Conservation (phyloP, 2,113 vertebrate genomes). For the Oplegnathus fasciatus region DNA sequence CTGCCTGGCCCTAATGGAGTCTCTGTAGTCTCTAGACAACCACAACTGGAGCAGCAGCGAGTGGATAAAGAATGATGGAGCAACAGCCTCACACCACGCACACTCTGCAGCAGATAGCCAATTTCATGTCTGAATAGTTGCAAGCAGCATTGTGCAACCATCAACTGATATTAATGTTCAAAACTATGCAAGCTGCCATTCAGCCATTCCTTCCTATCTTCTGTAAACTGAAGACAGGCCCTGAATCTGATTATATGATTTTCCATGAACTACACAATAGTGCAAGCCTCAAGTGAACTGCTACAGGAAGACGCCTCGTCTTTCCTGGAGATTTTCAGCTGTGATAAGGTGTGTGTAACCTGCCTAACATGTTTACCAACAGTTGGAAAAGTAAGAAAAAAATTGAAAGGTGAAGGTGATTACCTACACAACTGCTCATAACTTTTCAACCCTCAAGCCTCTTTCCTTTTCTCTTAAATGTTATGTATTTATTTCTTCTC, state of each 20-base stretch:
- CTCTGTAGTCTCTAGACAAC: slow-evolving; percentile 39
- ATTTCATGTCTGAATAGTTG: slow-evolving; percentile 29
- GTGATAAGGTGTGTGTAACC: neutral
- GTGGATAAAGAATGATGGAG: slow-evolving; percentile 29
- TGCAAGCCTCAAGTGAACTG: neutral
- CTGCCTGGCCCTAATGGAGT: slow-evolving; percentile 27
- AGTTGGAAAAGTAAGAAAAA: neutral
- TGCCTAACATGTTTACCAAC: neutral
- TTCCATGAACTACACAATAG: slow-evolving; percentile 11
- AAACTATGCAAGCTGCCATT: slow-evolving; percentile 17
- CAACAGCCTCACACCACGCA: slow-evolving; percentile 27
- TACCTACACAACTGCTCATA: neutral
- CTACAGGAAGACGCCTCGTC: neutral
- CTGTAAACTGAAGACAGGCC: slow-evolving; percentile 5
- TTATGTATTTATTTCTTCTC: neutral
- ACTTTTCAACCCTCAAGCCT: neutral
- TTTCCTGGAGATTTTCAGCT: neutral
- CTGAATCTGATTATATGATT: slow-evolving; percentile 12
- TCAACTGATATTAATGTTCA: slow-evolving; percentile 36
- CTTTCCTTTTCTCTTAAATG: neutral
- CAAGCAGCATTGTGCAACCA: slow-evolving; percentile 55
- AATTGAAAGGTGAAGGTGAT: neutral
- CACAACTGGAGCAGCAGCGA: slow-evolving; percentile 34
- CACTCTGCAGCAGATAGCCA: slow-evolving; percentile 8
- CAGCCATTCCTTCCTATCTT: slow-evolving; percentile 27